Percentiles rank a stretch among this genome's conserved stretches.
phyloP scores from a whole-genome alignment of 2,888 invertebrate genomes.

The Chymomyza procnemis region DNA sequence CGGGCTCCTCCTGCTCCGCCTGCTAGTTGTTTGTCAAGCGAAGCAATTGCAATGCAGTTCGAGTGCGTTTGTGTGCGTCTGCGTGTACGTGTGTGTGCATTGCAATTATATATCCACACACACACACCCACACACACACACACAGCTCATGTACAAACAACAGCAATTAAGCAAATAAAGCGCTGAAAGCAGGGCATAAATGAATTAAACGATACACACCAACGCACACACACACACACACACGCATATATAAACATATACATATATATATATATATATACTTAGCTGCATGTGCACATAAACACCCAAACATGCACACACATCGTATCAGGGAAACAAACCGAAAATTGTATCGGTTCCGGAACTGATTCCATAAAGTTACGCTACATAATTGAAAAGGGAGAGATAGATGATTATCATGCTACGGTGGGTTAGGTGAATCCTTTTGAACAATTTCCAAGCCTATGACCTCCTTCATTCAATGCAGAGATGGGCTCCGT shows the following conservation, averaged over 20 bases:
- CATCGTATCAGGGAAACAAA: neutral
- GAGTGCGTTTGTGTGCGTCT: neutral
- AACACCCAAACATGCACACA: too few relatives aligned
- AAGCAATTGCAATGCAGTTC: constrained; percentile 58
- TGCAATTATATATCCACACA: constrained; percentile 20
- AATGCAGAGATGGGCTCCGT: too few relatives aligned
- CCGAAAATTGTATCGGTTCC: neutral
- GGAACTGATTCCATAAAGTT: neutral
- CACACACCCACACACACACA: constrained; percentile 8
- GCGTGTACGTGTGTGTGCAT: constrained; percentile 7
- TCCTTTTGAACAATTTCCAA: too few relatives aligned
- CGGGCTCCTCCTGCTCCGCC: neutral
- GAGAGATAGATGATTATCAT: too few relatives aligned
- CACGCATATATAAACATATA: neutral
- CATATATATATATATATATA: constrained; percentile 9
- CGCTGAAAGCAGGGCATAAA: constrained; percentile 58
- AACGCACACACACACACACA: neutral
- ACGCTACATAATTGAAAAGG: too few relatives aligned
- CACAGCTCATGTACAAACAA: constrained; percentile 11
- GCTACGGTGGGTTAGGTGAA: too few relatives aligned
- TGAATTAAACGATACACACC: constrained; percentile 54
- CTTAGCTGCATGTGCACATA: constrained; percentile 13
- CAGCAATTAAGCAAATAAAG: constrained; percentile 60
- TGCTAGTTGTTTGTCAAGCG: constrained; percentile 48
- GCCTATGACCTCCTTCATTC: too few relatives aligned